Percentiles rank a stretch among this genome's conserved stretches.
phyloP scores from a whole-genome alignment of 2,888 invertebrate genomes.

The Chymomyza procnemis region DNA sequence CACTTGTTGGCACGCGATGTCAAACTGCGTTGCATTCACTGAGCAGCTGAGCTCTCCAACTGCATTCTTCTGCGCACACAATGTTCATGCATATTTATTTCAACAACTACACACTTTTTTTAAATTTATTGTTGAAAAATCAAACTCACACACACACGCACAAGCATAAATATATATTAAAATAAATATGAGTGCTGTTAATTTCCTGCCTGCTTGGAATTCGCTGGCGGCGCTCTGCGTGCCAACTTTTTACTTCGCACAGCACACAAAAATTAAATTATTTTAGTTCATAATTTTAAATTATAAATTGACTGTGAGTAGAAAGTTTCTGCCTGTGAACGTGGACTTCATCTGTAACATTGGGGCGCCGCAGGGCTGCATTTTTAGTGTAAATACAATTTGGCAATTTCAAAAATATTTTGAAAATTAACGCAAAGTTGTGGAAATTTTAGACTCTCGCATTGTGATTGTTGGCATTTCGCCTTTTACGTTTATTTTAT shows the following conservation, averaged over 20 bases:
- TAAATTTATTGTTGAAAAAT: conserved; percentile 39
- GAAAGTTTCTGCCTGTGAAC: conserved; percentile 39
- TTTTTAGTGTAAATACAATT: conserved; percentile 52
- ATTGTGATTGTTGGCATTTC: conserved; percentile 15
- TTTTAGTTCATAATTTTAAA: conserved; percentile 69
- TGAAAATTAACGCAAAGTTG: conserved; percentile 73
- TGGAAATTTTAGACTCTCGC: conserved; percentile 54
- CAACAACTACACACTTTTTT: conserved; percentile 57
- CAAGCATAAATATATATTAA: not conserved
- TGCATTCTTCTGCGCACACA: conserved; percentile 68
- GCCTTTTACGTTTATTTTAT: conserved; percentile 31
- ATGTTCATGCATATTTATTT: conserved; percentile 68
- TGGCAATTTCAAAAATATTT: conserved; percentile 64
- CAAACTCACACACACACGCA: not conserved
- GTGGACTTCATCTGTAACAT: conserved; percentile 29
- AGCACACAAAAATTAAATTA: conserved; percentile 60
- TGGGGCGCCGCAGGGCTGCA: conserved; percentile 4
- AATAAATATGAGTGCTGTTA: not conserved
- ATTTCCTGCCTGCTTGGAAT: conserved; percentile 22
- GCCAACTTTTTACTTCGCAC: conserved; percentile 31
- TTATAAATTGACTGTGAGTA: conserved; percentile 51
- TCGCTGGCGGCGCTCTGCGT: conserved; percentile 47
- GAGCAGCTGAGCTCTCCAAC: conserved; percentile 1
- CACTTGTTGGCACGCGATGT: conserved; percentile 74
- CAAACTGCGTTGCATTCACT: conserved; percentile 40